Evolutionary conservation across 2,888 invertebrate genomes (phyloP).

Genomic region (Drosophila kanekoi): DNA sequence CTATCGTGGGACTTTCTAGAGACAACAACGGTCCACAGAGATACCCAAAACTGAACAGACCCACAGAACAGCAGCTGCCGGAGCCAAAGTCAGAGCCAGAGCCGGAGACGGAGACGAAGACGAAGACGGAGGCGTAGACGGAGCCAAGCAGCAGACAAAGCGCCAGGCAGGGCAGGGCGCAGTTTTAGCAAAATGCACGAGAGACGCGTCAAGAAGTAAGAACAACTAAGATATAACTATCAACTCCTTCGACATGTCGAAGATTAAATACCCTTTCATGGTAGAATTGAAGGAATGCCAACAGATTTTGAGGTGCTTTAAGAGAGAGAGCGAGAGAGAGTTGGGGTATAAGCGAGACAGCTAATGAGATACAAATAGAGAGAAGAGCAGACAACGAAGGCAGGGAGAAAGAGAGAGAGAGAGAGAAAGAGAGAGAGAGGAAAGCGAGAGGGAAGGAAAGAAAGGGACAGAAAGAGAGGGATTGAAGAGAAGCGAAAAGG

Average conservation of each 20-base stretch:
- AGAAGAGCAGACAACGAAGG: background rate
- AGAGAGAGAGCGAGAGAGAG: background rate
- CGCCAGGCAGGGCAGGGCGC: background rate
- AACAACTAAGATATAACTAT: background rate
- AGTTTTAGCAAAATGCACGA: slow-evolving; percentile 76
- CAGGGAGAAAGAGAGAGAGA: background rate
- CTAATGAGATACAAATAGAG: background rate
- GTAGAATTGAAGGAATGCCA: too few relatives aligned
- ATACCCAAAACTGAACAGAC: slow-evolving; percentile 9
- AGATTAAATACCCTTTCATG: background rate
- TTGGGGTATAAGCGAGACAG: too few relatives aligned
- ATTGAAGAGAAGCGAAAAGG: background rate
- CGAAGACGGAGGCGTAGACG: background rate
- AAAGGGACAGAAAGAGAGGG: background rate
- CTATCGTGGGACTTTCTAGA: slow-evolving; percentile 58
- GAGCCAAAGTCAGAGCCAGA: background rate
- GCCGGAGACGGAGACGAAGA: background rate
- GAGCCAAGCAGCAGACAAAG: slow-evolving; percentile 2
- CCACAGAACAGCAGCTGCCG: slow-evolving; percentile 1
- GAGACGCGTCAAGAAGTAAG: slow-evolving; percentile 84
- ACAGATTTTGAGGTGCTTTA: too few relatives aligned
- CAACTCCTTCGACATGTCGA: background rate
- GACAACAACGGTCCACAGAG: slow-evolving; percentile 26
- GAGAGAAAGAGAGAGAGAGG: background rate
- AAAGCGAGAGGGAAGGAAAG: background rate